Evolutionary conservation across 2,888 invertebrate genomes (phyloP).

Genomic region (Keiferia lycopersicella): DNA sequence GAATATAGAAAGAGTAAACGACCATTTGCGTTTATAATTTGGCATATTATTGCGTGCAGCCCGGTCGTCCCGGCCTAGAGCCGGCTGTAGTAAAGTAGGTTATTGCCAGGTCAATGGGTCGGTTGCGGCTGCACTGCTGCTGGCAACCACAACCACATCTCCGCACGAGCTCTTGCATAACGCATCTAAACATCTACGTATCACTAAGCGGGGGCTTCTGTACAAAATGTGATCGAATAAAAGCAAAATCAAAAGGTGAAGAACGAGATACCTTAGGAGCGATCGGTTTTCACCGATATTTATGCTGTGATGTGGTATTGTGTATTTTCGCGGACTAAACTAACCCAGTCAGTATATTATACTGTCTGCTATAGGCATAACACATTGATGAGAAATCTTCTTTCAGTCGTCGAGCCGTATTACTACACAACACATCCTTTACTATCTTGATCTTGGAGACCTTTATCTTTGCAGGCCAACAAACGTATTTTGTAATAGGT

Average conservation of each 20-base stretch:
- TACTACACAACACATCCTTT: background rate
- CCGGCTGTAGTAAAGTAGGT: conserved; percentile 37
- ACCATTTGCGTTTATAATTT: background rate
- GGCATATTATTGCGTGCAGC: background rate
- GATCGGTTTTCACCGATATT: no score
- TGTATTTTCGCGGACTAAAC: no score
- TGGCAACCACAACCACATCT: conserved; percentile 25
- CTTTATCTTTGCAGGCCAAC: background rate
- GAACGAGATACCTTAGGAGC: no score
- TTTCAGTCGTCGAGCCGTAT: no score
- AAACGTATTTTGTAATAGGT: background rate
- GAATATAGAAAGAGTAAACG: background rate
- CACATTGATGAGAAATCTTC: no score
- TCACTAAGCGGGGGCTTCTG: background rate
- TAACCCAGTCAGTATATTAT: no score
- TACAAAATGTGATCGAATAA: no score
- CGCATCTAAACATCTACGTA: conserved; percentile 12
- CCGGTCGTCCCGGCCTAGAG: conserved; percentile 30
- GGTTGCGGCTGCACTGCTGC: conserved; percentile 23
- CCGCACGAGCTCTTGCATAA: conserved; percentile 15
- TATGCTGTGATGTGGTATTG: no score
- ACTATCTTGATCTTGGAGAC: background rate
- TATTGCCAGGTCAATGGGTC: conserved; percentile 45
- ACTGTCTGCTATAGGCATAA: no score
- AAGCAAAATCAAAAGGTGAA: no score